Evolutionary conservation across 1,140 invertebrate species (phyloP), one percentile per base, ranked within the genome.

Genomic region (Panagrolaimus sp.): DNA sequence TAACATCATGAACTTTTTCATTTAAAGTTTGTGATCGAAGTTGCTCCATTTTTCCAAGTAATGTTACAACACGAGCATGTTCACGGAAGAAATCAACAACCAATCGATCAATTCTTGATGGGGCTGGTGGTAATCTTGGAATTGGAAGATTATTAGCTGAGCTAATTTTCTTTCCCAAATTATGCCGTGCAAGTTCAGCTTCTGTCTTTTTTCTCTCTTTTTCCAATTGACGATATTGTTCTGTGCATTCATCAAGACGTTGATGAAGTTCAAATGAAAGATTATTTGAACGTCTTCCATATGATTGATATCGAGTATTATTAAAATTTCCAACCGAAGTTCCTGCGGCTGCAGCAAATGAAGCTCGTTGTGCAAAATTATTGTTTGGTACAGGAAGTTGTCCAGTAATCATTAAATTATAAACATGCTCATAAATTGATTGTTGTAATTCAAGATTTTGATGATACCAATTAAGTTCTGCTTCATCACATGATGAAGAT

Each of bases 151-250:
- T 90, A 83, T 92, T 92, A 27, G 89, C 87, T 23, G 89, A 91
- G 9, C 89, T 91, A 1, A 92, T 89, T 72, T 90, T 89, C 71
- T 90, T 88, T 0, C 90, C 90, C 9, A 90, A 89, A 81, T 91
- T 90, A 71, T 90, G 88, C 5, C 90, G 85, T 0, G 90, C 90
- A 23, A 92, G 83, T 65, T 90, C 89, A 3, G 90, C 91, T 79
- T 92, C 91, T 5, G 90, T 91, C 76, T 87, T 90, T 80, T 92
- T 92, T 4, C 91, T 84, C 81, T 92, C 91, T 66, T 90, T 89
- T 78, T 92, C 91, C 42, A 92, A 79, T 72, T 89, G 88, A 69
- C 89, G 88, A 83, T 91, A 92, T 77, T 92, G 90, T 65, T 91
- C 90, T 77, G 90, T 90, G 72, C 90, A 91, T 65, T 90, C 88